A percentile compares a stretch with the other conserved stretches of the same genome.
Evolutionary conservation across 1,140 invertebrate genomes (phyloP).

Genomic region (Apolygus lucorum): DNA sequence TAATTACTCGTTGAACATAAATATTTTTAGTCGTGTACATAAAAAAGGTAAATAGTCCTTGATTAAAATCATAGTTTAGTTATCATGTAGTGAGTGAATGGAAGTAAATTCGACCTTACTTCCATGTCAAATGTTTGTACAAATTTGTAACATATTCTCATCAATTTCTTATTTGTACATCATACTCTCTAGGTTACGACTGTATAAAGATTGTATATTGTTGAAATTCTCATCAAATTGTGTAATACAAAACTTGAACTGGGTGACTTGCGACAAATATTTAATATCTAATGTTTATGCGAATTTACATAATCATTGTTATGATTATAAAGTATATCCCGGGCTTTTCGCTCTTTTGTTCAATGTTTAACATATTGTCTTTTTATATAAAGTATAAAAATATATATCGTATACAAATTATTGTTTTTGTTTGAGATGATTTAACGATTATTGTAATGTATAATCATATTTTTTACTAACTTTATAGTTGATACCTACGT

Average conservation of each 20-base stretch:
- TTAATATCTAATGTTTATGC: background rate
- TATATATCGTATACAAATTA: constrained; percentile 7
- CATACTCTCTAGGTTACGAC: no score
- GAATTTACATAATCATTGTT: background rate
- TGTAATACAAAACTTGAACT: constrained; percentile 3
- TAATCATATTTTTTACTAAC: background rate
- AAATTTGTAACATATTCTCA: background rate
- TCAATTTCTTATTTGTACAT: no score
- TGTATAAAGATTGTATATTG: background rate
- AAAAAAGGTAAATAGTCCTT: no score
- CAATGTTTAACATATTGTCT: background rate
- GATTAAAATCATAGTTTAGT: no score
- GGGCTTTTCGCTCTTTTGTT: background rate
- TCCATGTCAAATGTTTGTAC: background rate
- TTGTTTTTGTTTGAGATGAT: background rate
- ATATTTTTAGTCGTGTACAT: background rate
- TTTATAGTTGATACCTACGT: background rate
- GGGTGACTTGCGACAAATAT: constrained; percentile 21
- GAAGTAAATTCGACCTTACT: no score
- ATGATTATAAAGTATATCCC: background rate
- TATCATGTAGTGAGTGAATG: no score
- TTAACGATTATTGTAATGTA: background rate
- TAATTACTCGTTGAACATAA: no score
- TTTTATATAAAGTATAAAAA: background rate
- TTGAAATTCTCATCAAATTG: background rate